Evolutionary conservation across 2,113 vertebrate genomes (phyloP).

Genomic region (Dasyurus viverrinus): DNA sequence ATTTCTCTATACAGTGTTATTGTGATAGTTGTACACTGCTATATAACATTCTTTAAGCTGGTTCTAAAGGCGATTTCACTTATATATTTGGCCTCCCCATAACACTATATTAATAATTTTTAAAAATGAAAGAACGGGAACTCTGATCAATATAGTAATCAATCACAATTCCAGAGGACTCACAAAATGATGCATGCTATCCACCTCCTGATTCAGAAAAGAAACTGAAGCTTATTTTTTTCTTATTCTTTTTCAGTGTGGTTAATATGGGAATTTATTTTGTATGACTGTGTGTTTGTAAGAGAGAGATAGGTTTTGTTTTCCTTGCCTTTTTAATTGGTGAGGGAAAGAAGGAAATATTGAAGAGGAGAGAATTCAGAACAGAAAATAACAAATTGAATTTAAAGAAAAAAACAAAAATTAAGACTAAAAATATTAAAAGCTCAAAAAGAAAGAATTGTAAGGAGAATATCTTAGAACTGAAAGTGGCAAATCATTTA

Average conservation of each 20-base stretch:
- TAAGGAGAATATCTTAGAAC: neutral
- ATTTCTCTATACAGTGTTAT: slow-evolving; percentile 2
- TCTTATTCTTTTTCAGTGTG: neutral
- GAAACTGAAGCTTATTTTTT: neutral
- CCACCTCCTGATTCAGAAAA: neutral
- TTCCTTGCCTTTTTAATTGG: neutral
- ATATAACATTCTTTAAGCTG: neutral
- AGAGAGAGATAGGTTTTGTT: neutral
- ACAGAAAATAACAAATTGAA: neutral
- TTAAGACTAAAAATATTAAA: neutral
- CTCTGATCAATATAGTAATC: neutral
- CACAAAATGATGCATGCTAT: neutral
- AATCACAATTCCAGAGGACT: neutral
- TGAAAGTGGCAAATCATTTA: neutral
- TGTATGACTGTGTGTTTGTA: neutral
- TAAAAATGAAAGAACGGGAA: neutral
- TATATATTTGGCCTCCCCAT: neutral
- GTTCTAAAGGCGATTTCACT: slow-evolving; percentile 35
- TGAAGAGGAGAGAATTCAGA: neutral
- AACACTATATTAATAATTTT: neutral
- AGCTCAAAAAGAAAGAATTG: neutral
- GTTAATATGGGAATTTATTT: neutral
- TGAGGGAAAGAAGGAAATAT: neutral
- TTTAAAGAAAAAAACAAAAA: neutral
- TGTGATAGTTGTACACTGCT: slow-evolving; percentile 5